Evolutionary conservation across 2,888 invertebrate species (phyloP), one percentile per base, ranked within the genome.

Genomic region (Girardia tigrina): DNA sequence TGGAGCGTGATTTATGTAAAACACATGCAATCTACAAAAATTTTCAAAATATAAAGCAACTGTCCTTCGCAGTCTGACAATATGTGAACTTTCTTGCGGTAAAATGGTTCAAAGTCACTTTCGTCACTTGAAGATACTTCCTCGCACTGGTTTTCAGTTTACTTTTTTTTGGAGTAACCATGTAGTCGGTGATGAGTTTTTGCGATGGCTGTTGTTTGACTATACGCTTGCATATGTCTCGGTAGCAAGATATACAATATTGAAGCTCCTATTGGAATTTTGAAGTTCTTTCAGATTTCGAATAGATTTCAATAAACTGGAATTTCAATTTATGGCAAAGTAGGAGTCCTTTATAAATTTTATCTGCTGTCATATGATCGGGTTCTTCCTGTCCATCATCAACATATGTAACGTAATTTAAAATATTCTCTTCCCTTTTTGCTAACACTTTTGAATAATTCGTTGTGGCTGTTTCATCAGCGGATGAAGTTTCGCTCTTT

Each of bases 221-320:
- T 56, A 56, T n/a, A 56, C 56, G 56, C 56, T 56, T 56, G 56
- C n/a, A 36, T 36, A 36, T 36, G 36, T 36, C 16, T 36, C 36
- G 36, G 36, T 36, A 36, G 36, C 36, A 16, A 36, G 36, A 36
- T 36, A 36, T 36, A 36, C 36, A 12, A 36, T 8, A 36, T 36
- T 36, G 16, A 36, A 36, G 36, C 36, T 36, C 36, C 36, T 36
- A 12, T 36, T 12, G 16, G 16, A 36, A n/a, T n/a, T n/a, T n/a
- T n/a, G n/a, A n/a, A n/a, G n/a, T n/a, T n/a, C n/a, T n/a, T n/a
- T n/a, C n/a, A 36, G 36, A 36, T 12, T 36, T 36, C 8, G 36
- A 8, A 36, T 36, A 8, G 36, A 36, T 36, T 36, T 12, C 8
- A 36, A 36, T 8, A 36, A 36, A 36, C 8, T 36, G 36, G 36